A percentile compares a stretch with the other conserved stretches of the same genome.
These are phyloP conservation scores for Leptosomus discolor DNA, from an alignment of 2,113 vertebrate genomes.

Conservation along the genomic window DNA sequence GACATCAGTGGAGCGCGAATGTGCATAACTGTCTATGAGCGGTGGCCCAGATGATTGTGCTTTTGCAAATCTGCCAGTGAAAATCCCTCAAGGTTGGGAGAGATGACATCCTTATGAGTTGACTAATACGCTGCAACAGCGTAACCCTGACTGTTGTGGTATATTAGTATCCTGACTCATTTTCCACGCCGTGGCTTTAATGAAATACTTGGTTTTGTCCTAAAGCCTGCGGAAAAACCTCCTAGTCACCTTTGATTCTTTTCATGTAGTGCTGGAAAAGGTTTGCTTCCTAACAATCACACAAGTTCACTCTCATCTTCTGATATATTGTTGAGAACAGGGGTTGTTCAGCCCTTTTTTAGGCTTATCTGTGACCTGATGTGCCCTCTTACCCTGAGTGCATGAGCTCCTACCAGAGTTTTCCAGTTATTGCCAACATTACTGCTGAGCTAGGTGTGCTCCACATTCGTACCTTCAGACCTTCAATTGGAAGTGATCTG, in stretches of 20 bases:
- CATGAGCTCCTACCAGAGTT: neutral
- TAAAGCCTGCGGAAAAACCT: neutral
- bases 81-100: neutral
- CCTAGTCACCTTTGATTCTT: neutral
- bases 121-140: neutral
- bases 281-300: neutral
- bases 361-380: neutral
- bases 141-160: neutral
- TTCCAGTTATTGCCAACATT: neutral
- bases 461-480: neutral
- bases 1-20: neutral
- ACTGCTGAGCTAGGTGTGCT: neutral
- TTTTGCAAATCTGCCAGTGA: neutral
- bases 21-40: neutral
- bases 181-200: neutral
- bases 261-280: neutral
- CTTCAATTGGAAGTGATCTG: neutral
- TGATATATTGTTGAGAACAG: neutral
- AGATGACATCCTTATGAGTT: fast-evolving
- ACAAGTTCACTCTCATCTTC: neutral
- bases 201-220: neutral
- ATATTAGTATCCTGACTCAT: neutral
- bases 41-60: neutral
- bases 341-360: neutral
- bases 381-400: neutral